Evolutionary conservation across 2,888 invertebrate genomes (phyloP).

Genomic region (Rhingia rostrata): DNA sequence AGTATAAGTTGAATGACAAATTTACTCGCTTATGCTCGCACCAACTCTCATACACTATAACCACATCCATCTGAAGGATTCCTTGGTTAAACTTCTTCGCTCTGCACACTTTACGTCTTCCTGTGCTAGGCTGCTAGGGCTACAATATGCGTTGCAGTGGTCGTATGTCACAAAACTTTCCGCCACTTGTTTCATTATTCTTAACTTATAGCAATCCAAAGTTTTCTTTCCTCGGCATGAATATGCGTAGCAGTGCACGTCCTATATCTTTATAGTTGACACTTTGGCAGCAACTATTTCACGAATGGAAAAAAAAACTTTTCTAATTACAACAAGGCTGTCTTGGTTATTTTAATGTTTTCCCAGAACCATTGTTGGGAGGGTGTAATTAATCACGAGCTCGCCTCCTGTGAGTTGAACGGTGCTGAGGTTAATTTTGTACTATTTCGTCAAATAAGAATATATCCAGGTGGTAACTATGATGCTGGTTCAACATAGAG

Average conservation of each 20-base stretch:
- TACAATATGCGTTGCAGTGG: constrained; percentile 30
- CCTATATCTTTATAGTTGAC: constrained; percentile 1
- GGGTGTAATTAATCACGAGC: neutral
- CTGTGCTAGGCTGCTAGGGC: neutral
- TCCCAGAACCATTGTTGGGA: neutral
- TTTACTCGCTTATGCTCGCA: constrained; percentile 8
- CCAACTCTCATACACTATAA: constrained; percentile 26
- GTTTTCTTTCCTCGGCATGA: constrained; percentile 18
- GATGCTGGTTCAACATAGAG: too few relatives aligned
- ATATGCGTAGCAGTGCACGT: constrained; percentile 5
- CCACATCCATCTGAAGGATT: constrained; percentile 37
- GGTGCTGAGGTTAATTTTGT: too few relatives aligned
- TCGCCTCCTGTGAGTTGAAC: too few relatives aligned
- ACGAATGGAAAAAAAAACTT: constrained; percentile 37
- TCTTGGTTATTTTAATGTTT: constrained; percentile 26
- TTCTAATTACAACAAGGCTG: constrained; percentile 54
- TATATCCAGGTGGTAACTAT: too few relatives aligned
- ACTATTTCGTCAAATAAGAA: too few relatives aligned
- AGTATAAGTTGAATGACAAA: constrained; percentile 24
- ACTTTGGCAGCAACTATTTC: constrained; percentile 39
- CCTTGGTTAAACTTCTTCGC: constrained; percentile 42
- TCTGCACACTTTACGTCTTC: constrained; percentile 10
- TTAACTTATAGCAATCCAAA: constrained; percentile 50
- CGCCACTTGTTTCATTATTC: constrained; percentile 51
- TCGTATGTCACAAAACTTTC: constrained; percentile 57